Evolutionary conservation across 2,113 vertebrate genomes (phyloP).

Genomic region (Marcusenius ussheri): DNA sequence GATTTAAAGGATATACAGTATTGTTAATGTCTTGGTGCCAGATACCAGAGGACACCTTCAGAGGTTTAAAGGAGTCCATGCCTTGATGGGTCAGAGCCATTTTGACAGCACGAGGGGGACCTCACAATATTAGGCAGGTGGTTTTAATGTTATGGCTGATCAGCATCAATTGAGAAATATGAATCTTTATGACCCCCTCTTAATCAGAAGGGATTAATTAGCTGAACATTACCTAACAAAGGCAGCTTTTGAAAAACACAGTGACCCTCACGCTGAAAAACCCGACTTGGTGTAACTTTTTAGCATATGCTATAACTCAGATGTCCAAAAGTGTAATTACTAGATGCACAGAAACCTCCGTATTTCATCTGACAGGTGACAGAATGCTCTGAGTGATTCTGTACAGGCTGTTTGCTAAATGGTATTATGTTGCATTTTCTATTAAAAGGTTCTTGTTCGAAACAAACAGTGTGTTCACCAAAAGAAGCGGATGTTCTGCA

Average conservation of each 20-base stretch:
- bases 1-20: no score
- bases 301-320: neutral
- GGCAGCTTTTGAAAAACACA: neutral
- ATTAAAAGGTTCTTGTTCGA: neutral
- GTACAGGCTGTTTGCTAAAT: neutral
- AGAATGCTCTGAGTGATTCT: neutral
- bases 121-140: neutral
- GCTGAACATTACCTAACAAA: neutral
- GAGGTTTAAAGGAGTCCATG: no score
- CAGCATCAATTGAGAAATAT: neutral
- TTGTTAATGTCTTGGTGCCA: no score
- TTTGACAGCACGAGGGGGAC: neutral
- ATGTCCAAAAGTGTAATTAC: neutral
- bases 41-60: no score
- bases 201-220: neutral
- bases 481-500: neutral
- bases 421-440: neutral
- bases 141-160: neutral
- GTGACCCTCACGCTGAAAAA: neutral
- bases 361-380: neutral
- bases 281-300: neutral
- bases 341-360: neutral
- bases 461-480: neutral
- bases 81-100: neutral
- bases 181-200: neutral